Evolutionary conservation across 2,888 invertebrate species (phyloP), one percentile per base, ranked within the genome.

Genomic region (Amblyjoppa proteus): DNA sequence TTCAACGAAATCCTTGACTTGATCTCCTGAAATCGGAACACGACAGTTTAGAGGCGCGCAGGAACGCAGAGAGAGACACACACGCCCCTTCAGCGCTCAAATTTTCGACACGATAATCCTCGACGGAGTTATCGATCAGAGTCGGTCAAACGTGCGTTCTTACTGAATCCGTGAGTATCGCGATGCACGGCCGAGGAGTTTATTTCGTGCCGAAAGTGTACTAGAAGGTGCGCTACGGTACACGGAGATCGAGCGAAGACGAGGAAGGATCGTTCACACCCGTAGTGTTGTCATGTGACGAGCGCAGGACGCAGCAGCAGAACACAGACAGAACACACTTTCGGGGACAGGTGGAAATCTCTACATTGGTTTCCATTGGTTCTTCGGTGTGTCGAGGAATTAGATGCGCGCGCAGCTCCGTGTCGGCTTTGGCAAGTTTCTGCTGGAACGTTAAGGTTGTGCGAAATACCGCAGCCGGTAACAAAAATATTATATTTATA

Each of bases 211-310:
- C 41, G n/a, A 45, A 53, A 6, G 31, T 34, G 13, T 41, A 34
- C 31, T 31, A 16, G 61, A 66, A 49, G 25, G 56, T 31, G 38
- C 78, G 25, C 31, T 58, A 31, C 41, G 58, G 25, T n/a, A 51
- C 71, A 53, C 38, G 74, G 38, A 38, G 61, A 66, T 20, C 66
- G 81, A 64, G 49, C 56, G 41, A 61, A 56, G 53, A 38, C 71
- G 73, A 58, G 71, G 88, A 28, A 86, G 71, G 74, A 81, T 78
- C 78, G 88, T 88, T 89, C 90, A 91, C 92, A 90, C 92, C 90
- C 91, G 91, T 90, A 80, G 79, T 89, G 90, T 87, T 92, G 91
- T 93, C 93, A 93, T 93, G 93, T 93, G 93, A 93, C 89, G 88
- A 89, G 82, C 85, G 74, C 70, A 85, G 85, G 82, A 85, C 82